Conservation (phyloP, 1,140 invertebrate species). For the Drosophila rufa region DNA sequence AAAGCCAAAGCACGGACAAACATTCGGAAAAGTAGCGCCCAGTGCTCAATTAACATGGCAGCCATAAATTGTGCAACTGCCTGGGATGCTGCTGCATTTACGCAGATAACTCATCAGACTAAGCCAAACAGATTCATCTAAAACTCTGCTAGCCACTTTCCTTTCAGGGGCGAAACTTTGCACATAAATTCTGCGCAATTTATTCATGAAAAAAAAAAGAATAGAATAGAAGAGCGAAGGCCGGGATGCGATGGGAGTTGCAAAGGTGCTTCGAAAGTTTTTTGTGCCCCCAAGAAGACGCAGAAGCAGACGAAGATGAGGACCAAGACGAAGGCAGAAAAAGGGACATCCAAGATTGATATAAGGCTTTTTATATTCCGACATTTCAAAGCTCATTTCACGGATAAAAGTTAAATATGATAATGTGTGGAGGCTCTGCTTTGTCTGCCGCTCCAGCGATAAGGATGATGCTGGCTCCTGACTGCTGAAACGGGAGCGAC, state of each 20-base stretch:
- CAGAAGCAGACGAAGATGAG: conserved; percentile 12
- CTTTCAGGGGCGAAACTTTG: conserved; percentile 70
- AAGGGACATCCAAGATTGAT: conserved; percentile 76
- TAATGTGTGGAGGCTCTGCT: conserved; percentile 63
- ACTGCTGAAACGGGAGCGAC: conserved; percentile 10
- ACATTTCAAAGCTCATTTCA: conserved; percentile 76
- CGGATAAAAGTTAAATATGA: conserved; percentile 77
- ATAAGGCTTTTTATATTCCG: conserved; percentile 82
- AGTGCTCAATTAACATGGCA: conserved; percentile 78
- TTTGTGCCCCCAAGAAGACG: conserved; percentile 22
- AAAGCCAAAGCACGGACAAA: conserved; percentile 12
- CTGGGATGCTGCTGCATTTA: conserved; percentile 64
- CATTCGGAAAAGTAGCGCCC: conserved; percentile 50
- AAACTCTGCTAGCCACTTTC: conserved; percentile 81
- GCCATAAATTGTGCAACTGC: conserved; percentile 70
- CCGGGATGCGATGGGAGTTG: conserved; percentile 33
- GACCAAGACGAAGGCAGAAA: conserved; percentile 18
- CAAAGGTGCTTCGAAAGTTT: conserved; percentile 69
- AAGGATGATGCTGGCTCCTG: conserved; percentile 11
- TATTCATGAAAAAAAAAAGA: conserved; percentile 72
- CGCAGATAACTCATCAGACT: conserved; percentile 81
- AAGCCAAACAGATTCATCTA: conserved; percentile 83
- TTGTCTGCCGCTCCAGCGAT: conserved; percentile 37
- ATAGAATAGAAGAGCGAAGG: conserved; percentile 2
- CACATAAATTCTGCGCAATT: conserved; percentile 83